phyloP scores from a whole-genome alignment of 1,140 invertebrate genomes.

The Drosophila melanica region DNA sequence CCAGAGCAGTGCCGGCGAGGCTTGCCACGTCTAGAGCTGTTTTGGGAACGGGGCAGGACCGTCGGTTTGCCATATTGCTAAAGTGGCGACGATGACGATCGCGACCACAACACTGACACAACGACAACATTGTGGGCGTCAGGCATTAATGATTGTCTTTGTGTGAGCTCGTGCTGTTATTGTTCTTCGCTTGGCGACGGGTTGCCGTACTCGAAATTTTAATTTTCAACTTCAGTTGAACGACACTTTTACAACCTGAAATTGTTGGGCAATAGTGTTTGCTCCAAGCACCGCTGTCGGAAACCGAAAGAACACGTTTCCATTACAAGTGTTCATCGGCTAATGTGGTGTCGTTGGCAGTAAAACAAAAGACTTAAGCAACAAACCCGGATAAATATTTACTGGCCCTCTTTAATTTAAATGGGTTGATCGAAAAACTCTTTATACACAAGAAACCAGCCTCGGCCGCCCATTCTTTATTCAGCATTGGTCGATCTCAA shows the following conservation, averaged over 20 bases:
- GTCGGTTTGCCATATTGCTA: constrained; percentile 26
- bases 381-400: constrained; percentile 38
- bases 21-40: constrained; percentile 10
- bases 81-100: constrained; percentile 38
- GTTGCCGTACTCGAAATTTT: constrained; percentile 51
- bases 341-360: constrained; percentile 23
- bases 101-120: constrained; percentile 25
- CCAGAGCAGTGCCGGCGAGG: not conserved
- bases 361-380: constrained; percentile 64
- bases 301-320: constrained; percentile 47
- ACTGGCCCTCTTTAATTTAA: constrained; percentile 46
- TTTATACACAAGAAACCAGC: not conserved
- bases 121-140: constrained; percentile 61
- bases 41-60: constrained; percentile 1
- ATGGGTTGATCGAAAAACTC: constrained; percentile 44
- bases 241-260: constrained; percentile 60
- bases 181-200: constrained; percentile 64
- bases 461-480: too few relatives aligned
- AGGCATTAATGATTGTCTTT: constrained; percentile 75
- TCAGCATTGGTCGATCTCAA: too few relatives aligned
- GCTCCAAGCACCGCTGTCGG: not conserved
- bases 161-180: constrained; percentile 63
- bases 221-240: constrained; percentile 66
- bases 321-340: constrained; percentile 27
- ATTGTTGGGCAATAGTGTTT: constrained; percentile 54